phyloP scores from a whole-genome alignment of 2,797 vertebrate genomes.

The Scomberomorus guttatus region DNA sequence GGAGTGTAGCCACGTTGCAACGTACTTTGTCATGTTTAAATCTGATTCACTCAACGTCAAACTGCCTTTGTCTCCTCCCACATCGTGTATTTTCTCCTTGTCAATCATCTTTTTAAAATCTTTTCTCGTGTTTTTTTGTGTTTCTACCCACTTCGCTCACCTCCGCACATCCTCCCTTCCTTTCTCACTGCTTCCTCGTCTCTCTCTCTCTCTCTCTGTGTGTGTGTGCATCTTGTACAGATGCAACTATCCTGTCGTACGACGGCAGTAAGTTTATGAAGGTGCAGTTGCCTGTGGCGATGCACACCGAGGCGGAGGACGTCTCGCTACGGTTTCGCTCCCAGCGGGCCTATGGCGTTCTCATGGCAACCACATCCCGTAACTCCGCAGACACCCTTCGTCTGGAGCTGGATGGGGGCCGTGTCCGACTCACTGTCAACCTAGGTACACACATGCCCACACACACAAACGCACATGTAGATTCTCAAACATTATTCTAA shows the following conservation, averaged over 20 bases:
- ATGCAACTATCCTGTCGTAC: constrained; percentile 97
- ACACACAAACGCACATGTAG: constrained; percentile 38
- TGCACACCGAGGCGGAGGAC: constrained; percentile 99
- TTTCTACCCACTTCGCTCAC: constrained; percentile 39
- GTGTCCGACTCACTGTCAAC: constrained; percentile 98
- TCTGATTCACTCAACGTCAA: constrained; percentile 64
- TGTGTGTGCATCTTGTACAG: constrained; percentile 78
- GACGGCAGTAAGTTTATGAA: constrained; percentile 99
- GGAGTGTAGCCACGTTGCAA: constrained; percentile 27
- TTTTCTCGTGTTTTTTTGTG: neutral
- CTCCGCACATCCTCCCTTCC: neutral
- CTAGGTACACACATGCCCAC: constrained; percentile 90
- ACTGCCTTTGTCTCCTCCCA: constrained; percentile 60
- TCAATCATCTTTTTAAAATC: constrained; percentile 56
- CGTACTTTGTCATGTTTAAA: constrained; percentile 63
- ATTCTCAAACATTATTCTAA: constrained; percentile 52
- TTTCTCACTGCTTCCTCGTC: constrained; percentile 20
- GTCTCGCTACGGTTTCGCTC: constrained; percentile 97
- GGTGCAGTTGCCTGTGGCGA: constrained; percentile 96
- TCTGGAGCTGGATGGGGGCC: constrained; percentile 95
- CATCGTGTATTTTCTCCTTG: constrained; percentile 45
- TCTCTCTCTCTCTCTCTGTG: constrained; percentile 1
- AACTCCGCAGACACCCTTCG: constrained; percentile 98
- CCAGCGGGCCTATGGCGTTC: constrained; percentile 95
- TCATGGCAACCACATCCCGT: constrained; percentile 98